These are phyloP conservation scores for Papilio helenus DNA, from an alignment of 1,140 invertebrate species.

Conservation along the genomic window DNA sequence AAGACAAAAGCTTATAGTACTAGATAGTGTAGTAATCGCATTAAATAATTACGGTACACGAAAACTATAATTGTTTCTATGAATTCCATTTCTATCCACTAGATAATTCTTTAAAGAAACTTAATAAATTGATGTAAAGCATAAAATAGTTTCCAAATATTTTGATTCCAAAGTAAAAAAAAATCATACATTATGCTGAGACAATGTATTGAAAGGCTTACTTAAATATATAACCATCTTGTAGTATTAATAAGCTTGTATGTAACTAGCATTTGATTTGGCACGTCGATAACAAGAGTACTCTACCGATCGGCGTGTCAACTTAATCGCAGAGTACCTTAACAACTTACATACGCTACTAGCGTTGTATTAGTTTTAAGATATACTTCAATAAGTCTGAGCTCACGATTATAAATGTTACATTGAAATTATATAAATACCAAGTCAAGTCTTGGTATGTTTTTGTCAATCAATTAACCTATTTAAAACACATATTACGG, in stretches of 20 bases:
- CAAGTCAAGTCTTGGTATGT: not conserved
- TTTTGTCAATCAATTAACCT: not conserved
- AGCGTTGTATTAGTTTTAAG: slow-evolving; percentile 3
- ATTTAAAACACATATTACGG: too few species aligned
- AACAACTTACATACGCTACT: not conserved
- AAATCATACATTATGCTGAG: not conserved
- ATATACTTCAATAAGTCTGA: not conserved
- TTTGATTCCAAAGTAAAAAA: not conserved
- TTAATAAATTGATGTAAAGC: too few species aligned
- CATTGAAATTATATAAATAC: not conserved
- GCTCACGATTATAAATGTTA: not conserved
- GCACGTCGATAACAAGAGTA: not conserved
- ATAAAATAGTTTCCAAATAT: not conserved
- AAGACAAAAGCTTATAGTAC: not conserved
- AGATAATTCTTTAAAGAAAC: too few species aligned
- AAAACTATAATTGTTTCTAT: too few species aligned
- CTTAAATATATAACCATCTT: not conserved
- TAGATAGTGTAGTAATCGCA: too few species aligned
- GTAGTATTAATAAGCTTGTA: not conserved
- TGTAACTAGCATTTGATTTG: not conserved
- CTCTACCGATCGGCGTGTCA: not conserved
- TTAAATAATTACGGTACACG: too few species aligned
- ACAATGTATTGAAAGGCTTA: slow-evolving; percentile 8
- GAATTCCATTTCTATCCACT: too few species aligned
- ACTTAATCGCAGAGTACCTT: not conserved